Conservation (phyloP, 2,888 invertebrate genomes). For the Heliconius aoede region DNA sequence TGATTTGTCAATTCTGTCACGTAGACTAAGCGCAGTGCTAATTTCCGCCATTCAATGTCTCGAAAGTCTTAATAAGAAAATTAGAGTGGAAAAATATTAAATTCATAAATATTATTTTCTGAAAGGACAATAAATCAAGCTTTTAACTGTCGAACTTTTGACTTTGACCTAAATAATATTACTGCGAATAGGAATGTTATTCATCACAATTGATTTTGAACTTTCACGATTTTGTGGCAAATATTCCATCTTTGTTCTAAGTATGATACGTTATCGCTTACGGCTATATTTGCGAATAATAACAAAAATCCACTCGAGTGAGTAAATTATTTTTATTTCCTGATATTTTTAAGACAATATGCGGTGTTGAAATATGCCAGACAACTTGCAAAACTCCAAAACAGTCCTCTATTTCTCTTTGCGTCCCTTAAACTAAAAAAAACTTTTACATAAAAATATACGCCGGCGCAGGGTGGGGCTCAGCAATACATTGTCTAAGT, state of each 20-base stretch:
- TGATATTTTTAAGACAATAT: not conserved
- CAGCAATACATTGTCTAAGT: too few species aligned
- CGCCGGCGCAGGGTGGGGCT: too few species aligned
- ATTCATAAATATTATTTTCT: not conserved
- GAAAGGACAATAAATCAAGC: not conserved
- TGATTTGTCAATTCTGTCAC: not conserved
- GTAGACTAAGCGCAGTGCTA: too few species aligned
- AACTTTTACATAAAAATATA: too few species aligned
- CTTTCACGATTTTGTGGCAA: slow-evolving; percentile 40
- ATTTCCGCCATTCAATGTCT: too few species aligned
- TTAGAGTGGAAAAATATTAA: too few species aligned
- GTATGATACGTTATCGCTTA: slow-evolving; percentile 21
- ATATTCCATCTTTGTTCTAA: slow-evolving; percentile 21
- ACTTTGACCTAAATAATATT: slow-evolving; percentile 40
- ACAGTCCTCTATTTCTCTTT: too few species aligned
- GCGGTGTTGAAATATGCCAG: not conserved
- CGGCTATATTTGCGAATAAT: not conserved
- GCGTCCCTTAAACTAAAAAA: too few species aligned
- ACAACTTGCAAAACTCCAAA: not conserved
- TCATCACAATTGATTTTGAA: slow-evolving; percentile 35
- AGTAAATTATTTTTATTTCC: not conserved
- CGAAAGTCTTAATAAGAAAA: too few species aligned
- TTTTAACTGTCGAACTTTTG: slow-evolving; percentile 16
- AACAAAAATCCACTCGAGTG: too few species aligned
- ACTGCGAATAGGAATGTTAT: slow-evolving; percentile 24